Evolutionary conservation across 2,797 vertebrate species (phyloP), one percentile per base, ranked within the genome.

Genomic region (Psittacula derbiana): DNA sequence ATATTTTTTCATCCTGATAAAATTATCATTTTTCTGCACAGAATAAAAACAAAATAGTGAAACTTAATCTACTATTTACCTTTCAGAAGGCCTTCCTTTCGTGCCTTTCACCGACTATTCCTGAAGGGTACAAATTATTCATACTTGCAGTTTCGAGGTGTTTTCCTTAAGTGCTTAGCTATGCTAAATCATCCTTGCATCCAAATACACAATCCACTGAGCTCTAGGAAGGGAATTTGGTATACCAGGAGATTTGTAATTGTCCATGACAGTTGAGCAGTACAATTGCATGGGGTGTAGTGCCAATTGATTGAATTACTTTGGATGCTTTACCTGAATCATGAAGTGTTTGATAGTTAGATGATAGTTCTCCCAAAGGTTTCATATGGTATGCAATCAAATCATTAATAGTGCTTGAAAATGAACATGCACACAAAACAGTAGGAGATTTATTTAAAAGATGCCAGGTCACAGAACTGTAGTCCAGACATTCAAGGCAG

Each of bases 221-320:
- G n/a, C 13, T 78, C 18, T 65, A 47, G 24, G 19, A 67, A 64
- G 24, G 44, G 2, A 80, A 46, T 69, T 40, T 44, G 11, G 5
- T 44, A 28, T 70, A 17, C 24, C 30, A 52, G 16, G 9, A 57
- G 44, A 52, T 41, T 15, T 43, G 12, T 23, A 36, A n/a, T 50
- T 61, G n/a, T 40, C 41, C 11, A 0, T 57, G 78, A 61, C 18
- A 57, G 4, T 2, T 70, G 50, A 73, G 65, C 13, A 61, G 50
- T 20, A n/a, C 41, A 57, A 27, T 28, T 66, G 16, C 24, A 52
- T 3, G 3, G 19, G 47, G 3, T 1, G 0, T 28, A 25, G 41
- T 16, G 36, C 43, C 9, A 74, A 46, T 10, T 53, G 28, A 70
- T 16, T 57, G 47, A 79, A 31, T 47, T 36, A 19, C 17, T 66